Conservation (phyloP, 2,888 invertebrate genomes). For the Cantharis lateralis region DNA sequence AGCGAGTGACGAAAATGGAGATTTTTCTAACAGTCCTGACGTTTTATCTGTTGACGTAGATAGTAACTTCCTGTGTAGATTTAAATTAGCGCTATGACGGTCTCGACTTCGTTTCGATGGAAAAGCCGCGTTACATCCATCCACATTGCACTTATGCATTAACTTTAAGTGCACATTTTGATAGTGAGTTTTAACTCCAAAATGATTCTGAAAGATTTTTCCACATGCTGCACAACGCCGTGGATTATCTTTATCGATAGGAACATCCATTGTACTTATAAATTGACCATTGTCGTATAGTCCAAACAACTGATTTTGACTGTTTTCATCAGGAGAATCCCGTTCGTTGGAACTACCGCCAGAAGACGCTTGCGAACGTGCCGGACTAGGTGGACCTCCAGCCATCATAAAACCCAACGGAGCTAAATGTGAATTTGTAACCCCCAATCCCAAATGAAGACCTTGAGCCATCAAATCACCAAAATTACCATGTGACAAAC, state of each 20-base stretch:
- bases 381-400: conserved; percentile 64
- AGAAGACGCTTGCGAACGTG: conserved; percentile 65
- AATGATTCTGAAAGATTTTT: conserved; percentile 91
- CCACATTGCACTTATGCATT: conserved; percentile 93
- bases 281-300: conserved; percentile 77
- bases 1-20: conserved; percentile 62
- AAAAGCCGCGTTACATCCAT: conserved; percentile 94
- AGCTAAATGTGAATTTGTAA: conserved; percentile 53
- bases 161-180: conserved; percentile 94
- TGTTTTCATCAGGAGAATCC: conserved; percentile 63
- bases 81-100: conserved; percentile 88
- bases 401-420: conserved; percentile 58
- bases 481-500: conserved; percentile 78
- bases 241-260: conserved; percentile 90
- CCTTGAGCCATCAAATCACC: conserved; percentile 59
- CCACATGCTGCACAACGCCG: conserved; percentile 90
- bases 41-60: conserved; percentile 68
- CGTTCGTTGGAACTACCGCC: conserved; percentile 64
- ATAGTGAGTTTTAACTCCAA: conserved; percentile 92
- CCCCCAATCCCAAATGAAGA: conserved; percentile 52
- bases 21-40: conserved; percentile 54
- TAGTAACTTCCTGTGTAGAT: conserved; percentile 86
- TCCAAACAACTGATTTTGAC: conserved; percentile 68
- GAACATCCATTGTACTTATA: conserved; percentile 78
- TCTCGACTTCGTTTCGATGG: conserved; percentile 92